Base-by-base conservation (phyloP, 2,113 vertebrate genomes). In the Lophius piscatorius region DNA sequence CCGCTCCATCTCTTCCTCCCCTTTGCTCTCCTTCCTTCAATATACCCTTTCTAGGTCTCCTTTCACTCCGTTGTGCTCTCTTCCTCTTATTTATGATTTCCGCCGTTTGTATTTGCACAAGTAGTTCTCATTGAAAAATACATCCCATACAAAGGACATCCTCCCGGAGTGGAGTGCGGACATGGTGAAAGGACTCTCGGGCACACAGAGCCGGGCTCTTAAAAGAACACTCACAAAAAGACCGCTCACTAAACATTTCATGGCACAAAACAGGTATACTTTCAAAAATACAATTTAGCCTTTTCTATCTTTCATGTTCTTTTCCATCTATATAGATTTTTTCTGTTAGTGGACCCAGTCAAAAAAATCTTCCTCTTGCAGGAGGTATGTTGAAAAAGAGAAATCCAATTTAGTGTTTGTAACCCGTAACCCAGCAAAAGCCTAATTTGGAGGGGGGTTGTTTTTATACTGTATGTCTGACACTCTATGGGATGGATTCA, bases 31-130 rank as follows among this genome's bases (percentile, higher is more conserved):
- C 22, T 73, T 48, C 75, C 70, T 74, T 83, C 77, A 74, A 64
- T 82, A 77, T 58, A 76, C 55, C 74, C 82, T 77, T 78, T 81
- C 78, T 74, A 31, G 42, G 56, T 64, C 78, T 55, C 69, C 49
- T 59, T 55, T 46, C 57, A 39, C 60, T 74, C 63, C 29, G 26
- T 63, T 78, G 62, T 72, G 60, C 68, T 79, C 76, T 39, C 78
- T 69, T 66, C 70, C 81, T 82, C 68, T 83, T 78, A 75, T 83
- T 85, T 84, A 83, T 77, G 72, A 80, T 83, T 86, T 81, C 82
- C 84, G 34, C 76, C 60, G 70, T 76, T 78, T 12, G 47, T 78
- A 83, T 88, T 87, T 85, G 81, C 57, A 85, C 73, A 84, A 87
- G 85, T 80, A 82, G 66, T 81, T 76, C 71, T 80, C 75, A 65